Conservation (phyloP, 2,113 vertebrate species). For the Ellobius talpinus region DNA sequence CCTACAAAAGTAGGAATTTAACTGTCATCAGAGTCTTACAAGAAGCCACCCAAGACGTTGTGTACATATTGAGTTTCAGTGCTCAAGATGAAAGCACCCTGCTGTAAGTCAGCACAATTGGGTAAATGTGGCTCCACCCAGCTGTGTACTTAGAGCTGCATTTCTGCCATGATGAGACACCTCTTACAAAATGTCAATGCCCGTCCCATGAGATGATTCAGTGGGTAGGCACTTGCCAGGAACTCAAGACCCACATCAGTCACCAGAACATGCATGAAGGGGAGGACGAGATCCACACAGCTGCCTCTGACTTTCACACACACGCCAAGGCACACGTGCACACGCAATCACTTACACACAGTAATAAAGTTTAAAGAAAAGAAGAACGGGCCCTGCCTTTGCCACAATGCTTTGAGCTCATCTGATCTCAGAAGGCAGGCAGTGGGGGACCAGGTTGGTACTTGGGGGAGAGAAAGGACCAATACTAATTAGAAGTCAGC, state of each 20-base stretch:
- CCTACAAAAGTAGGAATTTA: not conserved
- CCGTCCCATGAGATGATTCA: not conserved
- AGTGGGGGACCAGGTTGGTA: not conserved
- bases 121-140: not conserved
- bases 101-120: not conserved
- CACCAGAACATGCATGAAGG: not conserved
- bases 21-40: not conserved
- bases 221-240: no score
- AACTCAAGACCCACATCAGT: not conserved
- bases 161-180: not conserved
- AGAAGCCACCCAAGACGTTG: not conserved
- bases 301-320: not conserved
- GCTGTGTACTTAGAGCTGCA: not conserved
- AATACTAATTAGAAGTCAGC: not conserved
- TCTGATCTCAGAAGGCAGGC: not conserved
- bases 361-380: not conserved
- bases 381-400: not conserved
- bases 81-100: not conserved
- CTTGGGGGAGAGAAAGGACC: not conserved
- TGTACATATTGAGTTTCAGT: not conserved
- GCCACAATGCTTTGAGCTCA: not conserved
- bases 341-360: not conserved
- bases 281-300: not conserved
- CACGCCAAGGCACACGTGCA: not conserved
- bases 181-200: not conserved